phyloP scores from a whole-genome alignment of 1,140 invertebrate genomes.

The Eufriesea mexicana region DNA sequence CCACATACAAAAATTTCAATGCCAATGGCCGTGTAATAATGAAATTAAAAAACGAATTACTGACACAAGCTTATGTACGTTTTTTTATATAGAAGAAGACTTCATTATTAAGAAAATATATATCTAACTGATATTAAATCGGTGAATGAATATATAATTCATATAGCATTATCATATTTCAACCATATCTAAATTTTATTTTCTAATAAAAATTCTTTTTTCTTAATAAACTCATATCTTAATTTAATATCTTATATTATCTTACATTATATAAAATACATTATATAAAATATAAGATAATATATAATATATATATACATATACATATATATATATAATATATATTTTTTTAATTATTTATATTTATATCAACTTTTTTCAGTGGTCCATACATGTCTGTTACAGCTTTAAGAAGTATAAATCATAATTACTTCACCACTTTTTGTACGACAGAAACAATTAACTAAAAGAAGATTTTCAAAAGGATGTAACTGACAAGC shows the following conservation, averaged over 20 bases:
- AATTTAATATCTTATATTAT: too few relatives aligned
- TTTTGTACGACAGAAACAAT: background rate
- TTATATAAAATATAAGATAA: background rate
- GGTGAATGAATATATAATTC: constrained; percentile 44
- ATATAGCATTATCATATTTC: constrained; percentile 33
- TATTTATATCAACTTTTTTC: constrained; percentile 57
- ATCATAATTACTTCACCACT: background rate
- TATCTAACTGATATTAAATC: background rate
- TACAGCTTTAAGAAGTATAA: constrained; percentile 30
- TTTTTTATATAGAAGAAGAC: constrained; percentile 4
- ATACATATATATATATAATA: background rate
- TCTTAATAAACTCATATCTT: constrained; percentile 72
- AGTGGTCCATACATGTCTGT: constrained; percentile 49
- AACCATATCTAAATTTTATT: constrained; percentile 60
- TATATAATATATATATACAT: background rate
- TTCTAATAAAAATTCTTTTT: constrained; percentile 73
- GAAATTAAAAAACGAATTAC: background rate
- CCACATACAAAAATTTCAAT: constrained; percentile 96
- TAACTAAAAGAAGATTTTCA: background rate
- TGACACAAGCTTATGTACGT: background rate
- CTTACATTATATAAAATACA: background rate
- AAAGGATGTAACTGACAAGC: constrained; percentile 47
- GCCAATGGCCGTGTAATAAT: constrained; percentile 95
- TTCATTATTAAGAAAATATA: background rate
- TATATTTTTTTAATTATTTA: background rate